These are phyloP conservation scores for Sebastes itinus DNA, from an alignment of 2,797 vertebrate genomes.

Conservation along the genomic window DNA sequence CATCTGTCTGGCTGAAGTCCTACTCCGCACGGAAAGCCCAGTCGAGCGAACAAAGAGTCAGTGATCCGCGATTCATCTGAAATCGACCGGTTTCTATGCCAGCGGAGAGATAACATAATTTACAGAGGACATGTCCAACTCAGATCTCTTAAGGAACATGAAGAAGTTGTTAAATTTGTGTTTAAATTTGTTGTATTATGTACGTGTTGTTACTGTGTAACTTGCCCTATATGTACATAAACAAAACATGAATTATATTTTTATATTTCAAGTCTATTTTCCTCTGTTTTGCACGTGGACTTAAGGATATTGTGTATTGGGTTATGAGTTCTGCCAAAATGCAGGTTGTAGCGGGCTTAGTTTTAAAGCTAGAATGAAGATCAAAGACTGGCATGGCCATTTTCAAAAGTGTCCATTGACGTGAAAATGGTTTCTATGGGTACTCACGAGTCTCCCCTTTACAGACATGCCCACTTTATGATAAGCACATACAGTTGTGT, in stretches of 20 bases:
- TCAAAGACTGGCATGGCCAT: too few species aligned
- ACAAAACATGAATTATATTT: not conserved
- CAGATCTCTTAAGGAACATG: not conserved
- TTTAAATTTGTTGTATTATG: not conserved
- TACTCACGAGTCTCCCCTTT: too few species aligned
- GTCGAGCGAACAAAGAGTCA: conserved; percentile 44
- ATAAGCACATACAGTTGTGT: too few species aligned
- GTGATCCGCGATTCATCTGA: conserved; percentile 61
- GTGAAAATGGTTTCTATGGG: too few species aligned
- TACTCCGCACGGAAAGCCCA: conserved; percentile 43
- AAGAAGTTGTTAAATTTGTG: not conserved
- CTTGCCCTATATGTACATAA: not conserved
- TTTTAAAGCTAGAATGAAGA: too few species aligned
- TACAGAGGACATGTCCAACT: not conserved
- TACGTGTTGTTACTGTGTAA: not conserved
- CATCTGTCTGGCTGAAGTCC: conserved; percentile 53
- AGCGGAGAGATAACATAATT: conserved; percentile 31
- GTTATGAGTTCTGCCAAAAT: not conserved
- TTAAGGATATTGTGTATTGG: too few species aligned
- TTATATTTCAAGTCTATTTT: not conserved
- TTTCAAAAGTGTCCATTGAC: too few species aligned
- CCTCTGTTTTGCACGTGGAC: not conserved
- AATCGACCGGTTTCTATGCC: conserved; percentile 57
- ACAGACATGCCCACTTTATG: too few species aligned
- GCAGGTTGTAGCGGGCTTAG: not conserved